These are phyloP conservation scores for Ramphastos sulfuratus DNA, from an alignment of 2,113 vertebrate species.

Conservation along the genomic window DNA sequence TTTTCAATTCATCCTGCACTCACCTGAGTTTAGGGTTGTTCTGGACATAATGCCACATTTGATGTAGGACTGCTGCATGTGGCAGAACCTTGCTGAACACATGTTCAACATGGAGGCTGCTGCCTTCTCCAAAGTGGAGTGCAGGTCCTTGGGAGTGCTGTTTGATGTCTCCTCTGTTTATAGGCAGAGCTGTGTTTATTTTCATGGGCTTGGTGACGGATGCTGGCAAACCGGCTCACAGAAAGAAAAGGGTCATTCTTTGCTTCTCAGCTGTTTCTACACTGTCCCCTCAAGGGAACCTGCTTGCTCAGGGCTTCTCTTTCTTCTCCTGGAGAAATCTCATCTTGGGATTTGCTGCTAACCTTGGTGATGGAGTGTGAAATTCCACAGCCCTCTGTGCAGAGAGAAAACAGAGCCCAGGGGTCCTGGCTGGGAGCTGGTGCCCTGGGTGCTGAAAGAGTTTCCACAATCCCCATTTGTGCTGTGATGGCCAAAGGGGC, in stretches of 20 bases:
- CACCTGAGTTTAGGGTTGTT: neutral
- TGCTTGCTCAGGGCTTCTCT: conserved; percentile 48
- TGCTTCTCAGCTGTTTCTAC: conserved; percentile 46
- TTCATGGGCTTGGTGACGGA: conserved; percentile 51
- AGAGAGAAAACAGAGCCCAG: neutral
- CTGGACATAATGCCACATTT: neutral
- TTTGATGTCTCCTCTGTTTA: conserved; percentile 39
- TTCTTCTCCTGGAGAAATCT: conserved; percentile 35
- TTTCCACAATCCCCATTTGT: neutral
- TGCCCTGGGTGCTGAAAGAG: neutral
- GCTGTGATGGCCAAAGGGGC: neutral
- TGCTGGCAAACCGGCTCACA: neutral
- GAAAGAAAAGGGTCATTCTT: conserved; percentile 63
- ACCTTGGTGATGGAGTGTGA: conserved; percentile 52
- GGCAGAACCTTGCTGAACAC: fast-evolving
- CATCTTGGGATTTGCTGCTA: conserved; percentile 41
- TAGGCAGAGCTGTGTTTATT: conserved; percentile 12
- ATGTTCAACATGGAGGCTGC: neutral
- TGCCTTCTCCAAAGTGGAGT: fast-evolving
- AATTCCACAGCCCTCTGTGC: conserved; percentile 48
- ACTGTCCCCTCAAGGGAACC: neutral
- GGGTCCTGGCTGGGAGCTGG: neutral
- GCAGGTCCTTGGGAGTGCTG: neutral
- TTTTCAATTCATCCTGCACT: fast-evolving
- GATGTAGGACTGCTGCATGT: neutral